Evolutionary conservation across 2,888 invertebrate species (phyloP), one percentile per base, ranked within the genome.

Genomic region (Amphipyra berbera): DNA sequence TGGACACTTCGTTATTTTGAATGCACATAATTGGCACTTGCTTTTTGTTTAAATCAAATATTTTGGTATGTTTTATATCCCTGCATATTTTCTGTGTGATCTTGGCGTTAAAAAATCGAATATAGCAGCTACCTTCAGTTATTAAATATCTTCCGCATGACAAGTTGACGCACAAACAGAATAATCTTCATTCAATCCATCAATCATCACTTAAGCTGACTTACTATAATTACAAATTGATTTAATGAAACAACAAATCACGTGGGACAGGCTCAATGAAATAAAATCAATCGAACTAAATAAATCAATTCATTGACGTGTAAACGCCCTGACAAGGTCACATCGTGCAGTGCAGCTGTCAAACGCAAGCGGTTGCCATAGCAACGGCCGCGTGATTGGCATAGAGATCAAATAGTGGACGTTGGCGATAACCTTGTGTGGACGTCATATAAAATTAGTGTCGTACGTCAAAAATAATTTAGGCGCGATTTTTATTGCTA

Each of bases 301-400:
- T 49, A 55, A 68, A 70, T 70, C 61, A 68, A 69, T 52, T 53
- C 30, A 65, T 61, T 76, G 68, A 73, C 68, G 69, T 80, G 68
- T 65, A 64, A 75, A 82, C 79, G 78, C 71, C 67, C 69, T 66
- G 30, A 6, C 78, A 80, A 86, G 82, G 82, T 76, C 58, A 79
- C 56, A 12, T 56, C 74, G 57, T 68, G 54, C 59, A 40, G 59
- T 68, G 55, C 58, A 52, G 54, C 61, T 68, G 79, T 81, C 79
- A 79, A 78, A 74, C 47, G 4, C 14, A 8, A 41, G 10, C 33
- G 14, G 79, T 84, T 77, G 47, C 77, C 64, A 82, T 82, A 64
- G 79, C 60, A 76, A 82, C 82, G 59, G 27, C 41, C 48, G 8
- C 49, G 46, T 76, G 55, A 76, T 78, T 78, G 79, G 79, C 78